Evolutionary conservation across 2,797 vertebrate species (phyloP), one percentile per base, ranked within the genome.

Genomic region (Chelonia mydas): DNA sequence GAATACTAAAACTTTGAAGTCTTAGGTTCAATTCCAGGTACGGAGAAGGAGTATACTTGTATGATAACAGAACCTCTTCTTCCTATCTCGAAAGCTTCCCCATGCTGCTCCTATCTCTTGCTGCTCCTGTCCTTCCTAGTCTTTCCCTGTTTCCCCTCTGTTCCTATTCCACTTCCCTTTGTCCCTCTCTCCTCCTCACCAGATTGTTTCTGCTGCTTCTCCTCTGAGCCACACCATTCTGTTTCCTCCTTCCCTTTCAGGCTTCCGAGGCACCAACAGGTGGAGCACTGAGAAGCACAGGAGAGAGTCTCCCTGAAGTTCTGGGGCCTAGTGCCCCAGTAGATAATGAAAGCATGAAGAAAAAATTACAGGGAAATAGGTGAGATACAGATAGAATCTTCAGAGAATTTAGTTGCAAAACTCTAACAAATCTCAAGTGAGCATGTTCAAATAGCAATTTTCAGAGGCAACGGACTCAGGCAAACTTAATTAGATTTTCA

Each of bases 401-500:
- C 86, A 82, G 72, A 0, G 0, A 91, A 80, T 90, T 91, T 90
- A 31, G 28, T 0, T 88, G 78, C 78, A 79, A 95, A 74, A 94
- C 25, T 87, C 90, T 50, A 91, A 41, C 31, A 87, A 65, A 92
- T n/a, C 54, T 86, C 13, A 82, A 7, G 11, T 65, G 16, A 94
- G 90, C 3, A 77, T 3, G 7, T 33, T 90, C 65, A 84, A 93
- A 49, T 16, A 84, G 4, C 10, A 89, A 65, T 84, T 95, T 91
- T 87, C 54, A 68, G n/a, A 92, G 89, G 84, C 84, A 81, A 91
- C 53, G 91, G 93, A 89, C 88, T n/a, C 33, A 15, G 31, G 49
- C 28, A 83, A 87, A 80, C 50, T 15, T 27, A 10, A 87, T 77
- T 77, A 47, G 12, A 10, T 17, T 49, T 49, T 77, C 45, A 47